These are phyloP conservation scores for Eudemis profundana DNA, from an alignment of 2,888 invertebrate species.

Conservation along the genomic window DNA sequence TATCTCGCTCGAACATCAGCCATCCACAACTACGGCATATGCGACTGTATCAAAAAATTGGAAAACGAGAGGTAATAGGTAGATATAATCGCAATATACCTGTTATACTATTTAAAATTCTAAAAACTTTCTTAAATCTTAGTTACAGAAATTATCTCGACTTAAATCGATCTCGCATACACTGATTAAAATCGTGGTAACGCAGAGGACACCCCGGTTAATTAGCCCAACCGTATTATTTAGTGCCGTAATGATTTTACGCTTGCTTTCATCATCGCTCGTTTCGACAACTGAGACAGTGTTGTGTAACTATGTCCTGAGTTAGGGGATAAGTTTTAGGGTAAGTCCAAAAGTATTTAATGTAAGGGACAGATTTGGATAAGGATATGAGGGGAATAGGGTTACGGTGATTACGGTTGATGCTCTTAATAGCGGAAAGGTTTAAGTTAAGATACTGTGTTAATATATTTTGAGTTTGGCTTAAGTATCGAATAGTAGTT, in stretches of 20 bases:
- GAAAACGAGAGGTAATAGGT: too few species aligned
- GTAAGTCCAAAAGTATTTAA: slow-evolving; percentile 12
- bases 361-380: slow-evolving; percentile 11
- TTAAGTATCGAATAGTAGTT: too few species aligned
- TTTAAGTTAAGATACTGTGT: background rate
- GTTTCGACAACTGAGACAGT: slow-evolving; percentile 59
- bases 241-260: slow-evolving; percentile 75
- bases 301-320: slow-evolving; percentile 67
- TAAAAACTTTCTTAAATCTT: background rate
- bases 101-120: too few species aligned
- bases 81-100: too few species aligned
- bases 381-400: background rate
- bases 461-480: too few species aligned
- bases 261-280: slow-evolving; percentile 64
- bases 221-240: slow-evolving; percentile 76
- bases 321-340: slow-evolving; percentile 71
- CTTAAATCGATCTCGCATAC: background rate
- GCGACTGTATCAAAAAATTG: too few species aligned
- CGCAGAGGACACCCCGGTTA: slow-evolving; percentile 60
- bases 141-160: background rate
- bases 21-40: too few species aligned
- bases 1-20: too few species aligned
- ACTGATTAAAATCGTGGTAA: slow-evolving; percentile 53
- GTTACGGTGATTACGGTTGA: background rate
- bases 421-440: too few species aligned